Conservation (phyloP, 2,113 vertebrate species). For the Bubo bubo region DNA sequence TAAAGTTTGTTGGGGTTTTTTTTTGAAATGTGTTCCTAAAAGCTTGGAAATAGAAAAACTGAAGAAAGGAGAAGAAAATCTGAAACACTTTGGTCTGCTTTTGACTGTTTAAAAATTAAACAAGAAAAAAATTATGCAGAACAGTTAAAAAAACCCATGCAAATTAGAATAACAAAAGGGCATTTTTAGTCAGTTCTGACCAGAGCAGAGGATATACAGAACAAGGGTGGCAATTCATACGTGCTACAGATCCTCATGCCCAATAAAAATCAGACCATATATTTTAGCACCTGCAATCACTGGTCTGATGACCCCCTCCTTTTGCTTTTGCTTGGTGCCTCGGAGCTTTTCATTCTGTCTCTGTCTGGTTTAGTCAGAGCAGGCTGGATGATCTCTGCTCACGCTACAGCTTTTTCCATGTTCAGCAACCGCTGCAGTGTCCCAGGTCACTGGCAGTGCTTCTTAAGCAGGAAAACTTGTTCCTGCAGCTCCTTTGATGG, state of each 20-base stretch:
- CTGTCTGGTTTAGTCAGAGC: neutral
- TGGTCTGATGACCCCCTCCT: rapidly evolving
- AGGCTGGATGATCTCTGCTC: neutral
- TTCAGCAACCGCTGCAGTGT: neutral
- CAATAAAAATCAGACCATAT: neutral
- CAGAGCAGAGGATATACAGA: neutral
- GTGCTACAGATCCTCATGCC: neutral
- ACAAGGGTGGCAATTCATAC: neutral
- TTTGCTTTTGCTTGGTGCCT: neutral
- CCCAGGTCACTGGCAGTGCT: neutral
- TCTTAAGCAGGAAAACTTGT: rapidly evolving
- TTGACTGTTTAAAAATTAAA: neutral
- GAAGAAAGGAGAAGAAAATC: neutral
- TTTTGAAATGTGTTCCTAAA: neutral
- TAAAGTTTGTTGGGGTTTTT: neutral
- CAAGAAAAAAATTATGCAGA: neutral
- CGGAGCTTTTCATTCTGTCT: neutral
- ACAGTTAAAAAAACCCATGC: rapidly evolving
- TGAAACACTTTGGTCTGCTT: neutral
- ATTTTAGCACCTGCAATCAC: neutral
- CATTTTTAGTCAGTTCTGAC: neutral
- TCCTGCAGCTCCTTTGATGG: neutral
- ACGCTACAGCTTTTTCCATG: neutral
- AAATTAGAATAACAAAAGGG: neutral
- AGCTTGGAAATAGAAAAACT: neutral